A percentile compares a stretch with the other conserved stretches of the same genome.
Conservation (phyloP, 2,888 invertebrate species). For the Gortyna flavago region DNA sequence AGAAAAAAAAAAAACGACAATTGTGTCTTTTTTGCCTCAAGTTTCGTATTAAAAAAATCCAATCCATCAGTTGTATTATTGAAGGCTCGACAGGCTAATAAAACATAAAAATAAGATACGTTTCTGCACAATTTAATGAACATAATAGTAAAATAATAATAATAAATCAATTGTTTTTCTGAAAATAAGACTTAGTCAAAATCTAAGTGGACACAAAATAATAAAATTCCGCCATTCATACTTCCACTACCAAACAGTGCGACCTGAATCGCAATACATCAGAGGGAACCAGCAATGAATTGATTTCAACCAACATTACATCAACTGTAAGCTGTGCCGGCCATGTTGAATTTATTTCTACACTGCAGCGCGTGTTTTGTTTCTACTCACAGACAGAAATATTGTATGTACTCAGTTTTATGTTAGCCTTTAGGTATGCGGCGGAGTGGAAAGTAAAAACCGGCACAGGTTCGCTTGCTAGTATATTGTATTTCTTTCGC, state of each 20-base stretch:
- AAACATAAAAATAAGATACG: background rate
- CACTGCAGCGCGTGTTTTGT: constrained; percentile 57
- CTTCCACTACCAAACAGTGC: constrained; percentile 19
- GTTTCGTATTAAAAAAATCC: background rate
- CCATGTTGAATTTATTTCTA: constrained; percentile 72
- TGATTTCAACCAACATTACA: constrained; percentile 74
- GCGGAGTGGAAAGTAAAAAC: constrained; percentile 39
- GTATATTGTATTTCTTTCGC: constrained; percentile 30
- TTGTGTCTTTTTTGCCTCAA: background rate
- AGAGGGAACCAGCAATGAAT: constrained; percentile 74
- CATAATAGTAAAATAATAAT: background rate
- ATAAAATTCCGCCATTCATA: constrained; percentile 9
- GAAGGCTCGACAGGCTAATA: background rate
- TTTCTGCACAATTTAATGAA: background rate
- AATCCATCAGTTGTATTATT: background rate
- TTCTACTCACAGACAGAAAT: constrained; percentile 53
- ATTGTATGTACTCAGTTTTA: constrained; percentile 57
- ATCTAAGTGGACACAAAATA: background rate
- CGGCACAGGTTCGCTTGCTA: constrained; percentile 9
- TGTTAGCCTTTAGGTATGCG: constrained; percentile 41
- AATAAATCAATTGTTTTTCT: background rate
- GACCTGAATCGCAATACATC: constrained; percentile 64
- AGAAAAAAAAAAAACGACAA: background rate
- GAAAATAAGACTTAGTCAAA: background rate
- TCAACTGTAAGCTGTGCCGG: constrained; percentile 70